phyloP scores from a whole-genome alignment of 2,797 vertebrate species.

The Pangasius macronema region DNA sequence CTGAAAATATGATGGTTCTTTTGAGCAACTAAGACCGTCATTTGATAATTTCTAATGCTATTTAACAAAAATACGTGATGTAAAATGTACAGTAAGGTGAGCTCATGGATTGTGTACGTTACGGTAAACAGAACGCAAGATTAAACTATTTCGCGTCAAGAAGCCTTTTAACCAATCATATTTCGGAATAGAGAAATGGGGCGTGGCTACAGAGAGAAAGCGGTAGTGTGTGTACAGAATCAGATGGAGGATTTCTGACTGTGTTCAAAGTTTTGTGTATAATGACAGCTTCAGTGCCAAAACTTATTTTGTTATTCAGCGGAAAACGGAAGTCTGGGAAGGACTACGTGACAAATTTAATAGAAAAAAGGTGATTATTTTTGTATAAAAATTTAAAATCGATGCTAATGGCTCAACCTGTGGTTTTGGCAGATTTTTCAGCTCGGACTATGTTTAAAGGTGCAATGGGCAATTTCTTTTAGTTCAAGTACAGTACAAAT shows the following conservation, averaged over 20 bases:
- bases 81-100: rapidly evolving
- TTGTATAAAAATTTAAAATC: background rate
- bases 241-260: background rate
- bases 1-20: rapidly evolving
- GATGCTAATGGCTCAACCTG: background rate
- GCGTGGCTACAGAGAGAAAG: background rate
- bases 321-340: slow-evolving; percentile 81
- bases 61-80: background rate
- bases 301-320: slow-evolving; percentile 73
- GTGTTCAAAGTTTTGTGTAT: too few relatives aligned
- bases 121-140: slow-evolving; percentile 6
- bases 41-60: background rate
- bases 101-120: background rate
- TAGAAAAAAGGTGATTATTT: slow-evolving; percentile 67
- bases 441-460: background rate
- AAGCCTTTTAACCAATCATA: background rate
- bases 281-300: slow-evolving; percentile 56
- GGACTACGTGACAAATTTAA: slow-evolving; percentile 72
- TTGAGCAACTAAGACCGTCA: rapidly evolving
- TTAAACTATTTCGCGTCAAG: background rate
- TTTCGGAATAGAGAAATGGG: background rate
- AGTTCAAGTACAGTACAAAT: background rate
- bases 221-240: background rate
- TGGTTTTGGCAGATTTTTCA: background rate
- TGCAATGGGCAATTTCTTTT: background rate